Evolutionary conservation across 2,888 invertebrate species (phyloP).

Genomic region (Pasiphila rectangulata): DNA sequence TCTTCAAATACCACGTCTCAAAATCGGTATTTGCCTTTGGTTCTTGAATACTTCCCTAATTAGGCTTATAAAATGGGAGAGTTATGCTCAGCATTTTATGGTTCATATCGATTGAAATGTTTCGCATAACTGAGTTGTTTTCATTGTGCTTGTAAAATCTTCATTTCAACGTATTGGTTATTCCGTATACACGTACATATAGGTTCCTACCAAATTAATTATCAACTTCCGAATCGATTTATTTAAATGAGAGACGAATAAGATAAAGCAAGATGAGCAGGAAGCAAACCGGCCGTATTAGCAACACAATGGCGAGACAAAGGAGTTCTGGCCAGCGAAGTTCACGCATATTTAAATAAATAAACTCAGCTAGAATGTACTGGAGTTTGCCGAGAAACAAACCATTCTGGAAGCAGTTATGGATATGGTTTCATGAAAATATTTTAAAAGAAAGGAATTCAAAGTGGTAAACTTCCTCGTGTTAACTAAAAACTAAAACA

Average conservation of each 20-base stretch:
- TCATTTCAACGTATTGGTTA: no score
- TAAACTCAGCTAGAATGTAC: constrained; percentile 60
- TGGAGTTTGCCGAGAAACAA: constrained; percentile 45
- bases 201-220: constrained; percentile 2
- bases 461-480: not conserved
- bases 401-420: constrained; percentile 19
- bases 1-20: constrained; percentile 43
- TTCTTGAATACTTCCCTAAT: constrained; percentile 44
- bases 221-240: constrained; percentile 17
- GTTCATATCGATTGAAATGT: constrained; percentile 13
- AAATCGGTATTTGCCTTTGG: constrained; percentile 44
- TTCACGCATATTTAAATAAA: constrained; percentile 75
- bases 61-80: constrained; percentile 41
- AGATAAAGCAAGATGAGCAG: constrained; percentile 47
- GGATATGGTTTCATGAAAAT: constrained; percentile 31
- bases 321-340: constrained; percentile 56
- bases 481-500: not conserved
- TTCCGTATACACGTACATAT: no score
- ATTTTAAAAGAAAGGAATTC: not conserved
- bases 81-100: constrained; percentile 20
- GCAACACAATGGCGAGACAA: constrained; percentile 61
- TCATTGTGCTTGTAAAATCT: constrained; percentile 9
- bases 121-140: constrained; percentile 20
- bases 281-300: constrained; percentile 51
- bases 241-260: constrained; percentile 21